Evolutionary conservation across 2,888 invertebrate genomes (phyloP).

Genomic region (Troides aeacus): DNA sequence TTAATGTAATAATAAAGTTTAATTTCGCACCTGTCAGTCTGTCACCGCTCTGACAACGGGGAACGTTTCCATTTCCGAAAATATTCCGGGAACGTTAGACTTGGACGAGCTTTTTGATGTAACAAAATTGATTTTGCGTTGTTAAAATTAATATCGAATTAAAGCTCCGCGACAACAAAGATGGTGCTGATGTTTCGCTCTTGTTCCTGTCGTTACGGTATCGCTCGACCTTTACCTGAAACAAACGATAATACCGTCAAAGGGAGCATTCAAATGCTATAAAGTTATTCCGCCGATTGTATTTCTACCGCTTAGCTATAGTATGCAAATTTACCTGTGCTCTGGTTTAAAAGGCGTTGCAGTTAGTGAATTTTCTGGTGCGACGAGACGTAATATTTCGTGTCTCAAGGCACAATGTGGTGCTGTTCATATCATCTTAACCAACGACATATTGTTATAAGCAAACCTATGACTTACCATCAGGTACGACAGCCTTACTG

Average conservation of each 20-base stretch:
- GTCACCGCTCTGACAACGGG: constrained; percentile 45
- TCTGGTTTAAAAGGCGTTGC: too few relatives aligned
- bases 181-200: neutral
- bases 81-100: constrained; percentile 43
- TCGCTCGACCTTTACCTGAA: constrained; percentile 20
- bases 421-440: too few relatives aligned
- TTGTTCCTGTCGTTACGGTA: neutral
- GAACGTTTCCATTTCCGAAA: constrained; percentile 58
- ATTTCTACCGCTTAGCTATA: too few relatives aligned
- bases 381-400: too few relatives aligned
- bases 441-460: too few relatives aligned
- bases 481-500: too few relatives aligned
- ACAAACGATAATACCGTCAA: constrained; percentile 5
- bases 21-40: constrained; percentile 65
- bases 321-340: too few relatives aligned
- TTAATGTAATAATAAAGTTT: constrained; percentile 57
- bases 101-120: constrained; percentile 35
- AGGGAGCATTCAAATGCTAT: neutral
- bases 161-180: constrained; percentile 5
- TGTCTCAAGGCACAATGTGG: too few relatives aligned
- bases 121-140: constrained; percentile 29
- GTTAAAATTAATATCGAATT: constrained; percentile 23
- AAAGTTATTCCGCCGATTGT: neutral
- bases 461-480: too few relatives aligned
- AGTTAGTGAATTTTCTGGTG: too few relatives aligned